Evolutionary conservation across 2,113 vertebrate genomes (phyloP), one percentile per base, ranked within the genome.

Genomic region (Lontra canadensis): DNA sequence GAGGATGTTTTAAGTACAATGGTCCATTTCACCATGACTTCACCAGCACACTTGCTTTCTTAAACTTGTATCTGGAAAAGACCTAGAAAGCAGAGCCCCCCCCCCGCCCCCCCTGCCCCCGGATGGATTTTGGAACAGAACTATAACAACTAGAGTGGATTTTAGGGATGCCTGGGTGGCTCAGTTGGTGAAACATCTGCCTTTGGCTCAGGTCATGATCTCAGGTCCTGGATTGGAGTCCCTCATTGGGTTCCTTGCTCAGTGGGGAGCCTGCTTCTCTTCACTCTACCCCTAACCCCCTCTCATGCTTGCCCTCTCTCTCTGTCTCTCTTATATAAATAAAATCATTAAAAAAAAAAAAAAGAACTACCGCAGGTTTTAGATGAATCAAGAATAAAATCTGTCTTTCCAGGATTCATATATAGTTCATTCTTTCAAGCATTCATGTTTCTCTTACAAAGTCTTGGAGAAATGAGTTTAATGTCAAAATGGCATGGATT

Each of bases 81-180:
- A 39, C 23, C 8, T 21, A 18, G 10, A 36, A 63, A 52, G 29
- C 6, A 52, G 26, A 79, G 52, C 20, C n/a, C n/a, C 14, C 21
- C 13, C 10, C 44, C 6, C 13, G 1, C 44, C 6, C 5, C 6
- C 42, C 6, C 39, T 4, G 4, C 0, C 42, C 42, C 1, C 31
- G 20, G 20, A 34, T 3, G 31, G 47, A 31, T 39, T n/a, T 52
- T 92, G 52, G 88, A 1, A 52, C 15, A 7, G 20, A n/a, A 12
- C 44, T 4, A 0, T 25, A 26, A 61, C 36, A 73, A 65, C 6
- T 2, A 8, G 6, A n/a, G 15, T 34, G 18, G 65, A 17, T 18
- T 69, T n/a, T 42, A 39, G 74, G 63, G 29, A 31, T 3, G 29
- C 13, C 6, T 31, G 63, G 63, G 63, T 65, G 55, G 18, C 55